phyloP scores from a whole-genome alignment of 1,140 invertebrate genomes.

The Galleria mellonella region DNA sequence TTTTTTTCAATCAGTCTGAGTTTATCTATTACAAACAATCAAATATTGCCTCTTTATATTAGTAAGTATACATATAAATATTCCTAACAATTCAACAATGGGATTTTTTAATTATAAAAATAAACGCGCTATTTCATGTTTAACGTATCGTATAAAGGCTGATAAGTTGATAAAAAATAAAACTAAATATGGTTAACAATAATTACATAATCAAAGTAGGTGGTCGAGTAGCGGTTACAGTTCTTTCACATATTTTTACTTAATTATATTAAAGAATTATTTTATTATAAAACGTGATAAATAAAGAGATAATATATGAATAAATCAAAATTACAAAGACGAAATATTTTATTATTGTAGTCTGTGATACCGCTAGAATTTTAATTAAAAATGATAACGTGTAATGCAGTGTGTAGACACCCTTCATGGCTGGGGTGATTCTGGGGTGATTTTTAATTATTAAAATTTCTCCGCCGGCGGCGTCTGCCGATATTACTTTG shows the following conservation, averaged over 20 bases:
- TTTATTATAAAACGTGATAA: not conserved
- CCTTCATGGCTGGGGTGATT: conserved; percentile 28
- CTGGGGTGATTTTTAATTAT: conserved; percentile 71
- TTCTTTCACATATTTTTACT: not conserved
- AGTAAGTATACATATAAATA: no score
- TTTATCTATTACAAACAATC: no score
- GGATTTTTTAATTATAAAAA: no score
- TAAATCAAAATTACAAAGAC: conserved; percentile 12
- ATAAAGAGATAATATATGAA: not conserved
- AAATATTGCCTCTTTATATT: no score
- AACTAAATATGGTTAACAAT: not conserved
- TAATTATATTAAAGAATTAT: conserved; percentile 1
- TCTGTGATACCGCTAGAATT: conserved; percentile 24
- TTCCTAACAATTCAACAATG: no score
- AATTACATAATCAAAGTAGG: not conserved
- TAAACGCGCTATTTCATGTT: no score
- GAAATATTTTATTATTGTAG: conserved; percentile 21
- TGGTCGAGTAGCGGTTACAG: not conserved
- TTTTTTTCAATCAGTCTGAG: no score
- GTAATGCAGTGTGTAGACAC: conserved; percentile 55
- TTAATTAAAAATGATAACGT: conserved; percentile 69
- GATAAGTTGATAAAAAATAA: no score
- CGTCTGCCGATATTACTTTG: conserved; percentile 57
- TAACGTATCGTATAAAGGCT: no score
- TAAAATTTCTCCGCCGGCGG: conserved; percentile 61